Evolutionary conservation across 2,113 vertebrate species (phyloP).

Genomic region (Bostrychus sinensis): DNA sequence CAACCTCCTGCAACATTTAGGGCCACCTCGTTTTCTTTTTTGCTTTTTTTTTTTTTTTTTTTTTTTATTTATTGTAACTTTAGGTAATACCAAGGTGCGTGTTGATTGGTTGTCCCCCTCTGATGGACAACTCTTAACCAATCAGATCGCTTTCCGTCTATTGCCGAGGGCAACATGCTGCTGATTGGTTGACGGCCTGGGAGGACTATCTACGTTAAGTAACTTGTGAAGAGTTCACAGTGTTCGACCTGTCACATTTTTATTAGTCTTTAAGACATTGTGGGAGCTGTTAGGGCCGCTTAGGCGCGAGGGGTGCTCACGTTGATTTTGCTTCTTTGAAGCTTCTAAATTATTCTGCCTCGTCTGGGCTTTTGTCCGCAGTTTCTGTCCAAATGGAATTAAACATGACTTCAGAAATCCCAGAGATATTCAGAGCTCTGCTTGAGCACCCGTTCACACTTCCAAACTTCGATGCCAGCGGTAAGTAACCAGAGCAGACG

Average conservation of each 20-base stretch:
- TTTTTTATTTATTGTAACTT: background rate
- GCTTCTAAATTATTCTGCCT: background rate
- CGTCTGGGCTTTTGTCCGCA: accelerated
- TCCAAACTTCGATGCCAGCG: conserved; percentile 76
- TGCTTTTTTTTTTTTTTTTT: too few species aligned
- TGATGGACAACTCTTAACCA: conserved; percentile 7
- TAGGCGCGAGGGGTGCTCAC: too few species aligned
- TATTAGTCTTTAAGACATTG: background rate
- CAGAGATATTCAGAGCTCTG: conserved; percentile 89
- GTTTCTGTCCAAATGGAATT: background rate
- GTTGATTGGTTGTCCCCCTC: conserved; percentile 18
- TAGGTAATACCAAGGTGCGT: conserved; percentile 8
- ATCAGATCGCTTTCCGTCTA: conserved; percentile 10
- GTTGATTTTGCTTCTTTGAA: background rate
- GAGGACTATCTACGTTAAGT: conserved; percentile 42
- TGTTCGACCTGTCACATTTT: background rate
- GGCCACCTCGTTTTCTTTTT: background rate
- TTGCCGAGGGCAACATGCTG: accelerated
- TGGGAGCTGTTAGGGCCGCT: background rate
- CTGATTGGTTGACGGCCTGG: conserved; percentile 43
- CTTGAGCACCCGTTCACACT: conserved; percentile 87
- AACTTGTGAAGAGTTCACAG: conserved; percentile 20
- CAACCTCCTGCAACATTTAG: background rate
- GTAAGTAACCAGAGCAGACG: conserved; percentile 54
- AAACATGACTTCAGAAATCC: conserved; percentile 83